These are phyloP conservation scores for Tanypteryx hageni DNA, from an alignment of 2,888 invertebrate species.

Conservation along the genomic window DNA sequence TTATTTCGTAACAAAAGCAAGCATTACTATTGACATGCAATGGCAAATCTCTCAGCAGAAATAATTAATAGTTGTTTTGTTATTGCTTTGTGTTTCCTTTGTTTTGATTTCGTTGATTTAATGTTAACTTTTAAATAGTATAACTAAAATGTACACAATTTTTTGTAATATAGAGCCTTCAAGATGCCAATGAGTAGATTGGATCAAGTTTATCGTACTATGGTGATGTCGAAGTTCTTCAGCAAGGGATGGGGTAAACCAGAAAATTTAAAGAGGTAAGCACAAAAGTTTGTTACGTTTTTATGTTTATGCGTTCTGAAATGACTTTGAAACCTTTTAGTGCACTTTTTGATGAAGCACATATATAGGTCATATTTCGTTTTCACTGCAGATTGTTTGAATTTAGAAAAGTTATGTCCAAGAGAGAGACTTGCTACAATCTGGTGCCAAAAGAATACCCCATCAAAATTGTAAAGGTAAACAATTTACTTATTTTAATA, in stretches of 20 bases:
- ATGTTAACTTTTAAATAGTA: too few relatives aligned
- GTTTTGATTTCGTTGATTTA: too few relatives aligned
- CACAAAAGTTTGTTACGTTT: not conserved
- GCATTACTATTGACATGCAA: too few relatives aligned
- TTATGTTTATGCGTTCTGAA: not conserved
- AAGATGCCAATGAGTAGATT: conserved; percentile 75
- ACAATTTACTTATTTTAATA: conserved; percentile 66
- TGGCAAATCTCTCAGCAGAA: too few relatives aligned
- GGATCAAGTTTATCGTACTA: conserved; percentile 89
- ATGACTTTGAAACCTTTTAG: not conserved
- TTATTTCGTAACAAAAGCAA: too few relatives aligned
- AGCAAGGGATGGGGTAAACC: conserved; percentile 98
- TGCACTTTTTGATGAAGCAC: not conserved
- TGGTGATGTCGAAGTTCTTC: conserved; percentile 93
- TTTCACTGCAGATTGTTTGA: conserved; percentile 88
- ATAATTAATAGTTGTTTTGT: too few relatives aligned
- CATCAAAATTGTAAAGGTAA: conserved; percentile 90
- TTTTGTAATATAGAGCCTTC: not conserved
- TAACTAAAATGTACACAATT: too few relatives aligned
- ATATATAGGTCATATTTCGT: conserved; percentile 52
- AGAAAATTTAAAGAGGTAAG: conserved; percentile 89
- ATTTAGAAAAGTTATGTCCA: conserved; percentile 91
- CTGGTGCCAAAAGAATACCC: conserved; percentile 90
- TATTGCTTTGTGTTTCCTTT: too few relatives aligned
- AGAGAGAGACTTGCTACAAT: conserved; percentile 88